Conservation (phyloP, 2,797 vertebrate species). For the Pteronotus mesoamericanus region DNA sequence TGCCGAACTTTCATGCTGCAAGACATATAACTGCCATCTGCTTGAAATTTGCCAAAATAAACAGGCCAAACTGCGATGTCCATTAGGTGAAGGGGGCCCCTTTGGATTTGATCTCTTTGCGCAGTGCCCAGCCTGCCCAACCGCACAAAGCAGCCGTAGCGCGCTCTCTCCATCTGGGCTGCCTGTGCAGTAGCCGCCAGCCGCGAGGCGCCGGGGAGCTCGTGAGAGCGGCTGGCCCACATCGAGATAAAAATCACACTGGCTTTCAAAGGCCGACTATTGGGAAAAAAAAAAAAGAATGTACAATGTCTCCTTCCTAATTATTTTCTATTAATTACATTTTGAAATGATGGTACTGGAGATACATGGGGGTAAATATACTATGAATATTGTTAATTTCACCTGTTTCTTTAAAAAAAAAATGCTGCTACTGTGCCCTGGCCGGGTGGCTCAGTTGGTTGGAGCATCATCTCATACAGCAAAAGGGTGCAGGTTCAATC, state of each 20-base stretch:
- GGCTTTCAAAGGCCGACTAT: not conserved
- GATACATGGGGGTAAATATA: not conserved
- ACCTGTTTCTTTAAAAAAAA: not conserved
- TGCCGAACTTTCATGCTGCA: not conserved
- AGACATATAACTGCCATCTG: not conserved
- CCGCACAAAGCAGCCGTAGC: not conserved
- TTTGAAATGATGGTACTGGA: not conserved
- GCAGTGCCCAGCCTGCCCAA: not conserved
- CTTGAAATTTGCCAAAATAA: not conserved
- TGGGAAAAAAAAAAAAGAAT: not conserved
- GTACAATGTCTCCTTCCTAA: not conserved
- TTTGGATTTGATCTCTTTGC: not conserved
- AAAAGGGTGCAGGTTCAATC: not conserved
- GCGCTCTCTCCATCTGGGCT: too few relatives aligned
- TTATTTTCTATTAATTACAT: not conserved
- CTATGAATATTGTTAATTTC: not conserved
- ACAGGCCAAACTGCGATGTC: not conserved
- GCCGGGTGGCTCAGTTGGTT: not conserved
- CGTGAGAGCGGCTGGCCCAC: not conserved
- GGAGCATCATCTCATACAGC: not conserved
- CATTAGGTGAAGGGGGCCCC: fast-evolving
- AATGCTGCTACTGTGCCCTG: not conserved
- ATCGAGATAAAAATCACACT: not conserved
- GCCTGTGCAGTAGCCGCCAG: not conserved
- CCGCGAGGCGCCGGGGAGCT: not conserved